Conservation (phyloP, 2,113 vertebrate genomes). For the Rostratula benghalensis region DNA sequence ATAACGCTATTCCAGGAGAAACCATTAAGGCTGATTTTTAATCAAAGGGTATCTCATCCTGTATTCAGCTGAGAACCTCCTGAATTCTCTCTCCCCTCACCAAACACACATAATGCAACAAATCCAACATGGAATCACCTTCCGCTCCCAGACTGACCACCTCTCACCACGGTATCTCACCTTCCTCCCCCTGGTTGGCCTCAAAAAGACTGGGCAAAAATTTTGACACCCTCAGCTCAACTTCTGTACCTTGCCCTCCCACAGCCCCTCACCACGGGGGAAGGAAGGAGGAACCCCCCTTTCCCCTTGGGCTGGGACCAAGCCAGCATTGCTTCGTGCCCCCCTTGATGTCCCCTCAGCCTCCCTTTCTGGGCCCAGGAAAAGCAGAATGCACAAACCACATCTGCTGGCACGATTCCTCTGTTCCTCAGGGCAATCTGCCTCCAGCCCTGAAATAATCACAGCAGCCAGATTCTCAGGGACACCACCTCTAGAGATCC, state of each 20-base stretch:
- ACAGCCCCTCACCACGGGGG: fast-evolving
- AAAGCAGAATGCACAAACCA: fast-evolving
- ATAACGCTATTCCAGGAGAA: background rate
- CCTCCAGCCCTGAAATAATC: fast-evolving
- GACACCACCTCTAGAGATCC: background rate
- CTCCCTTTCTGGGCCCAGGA: fast-evolving
- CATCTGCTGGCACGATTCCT: background rate
- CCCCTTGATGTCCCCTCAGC: background rate
- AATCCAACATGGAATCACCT: background rate
- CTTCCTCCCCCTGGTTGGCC: background rate
- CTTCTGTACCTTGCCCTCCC: background rate
- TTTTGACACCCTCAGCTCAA: background rate
- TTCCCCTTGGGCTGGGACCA: background rate
- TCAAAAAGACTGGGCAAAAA: background rate
- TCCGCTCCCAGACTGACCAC: background rate
- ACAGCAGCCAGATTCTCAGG: background rate
- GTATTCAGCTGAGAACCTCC: background rate
- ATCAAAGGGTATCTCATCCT: background rate
- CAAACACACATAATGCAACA: background rate
- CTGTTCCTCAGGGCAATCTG: background rate
- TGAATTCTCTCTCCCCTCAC: background rate
- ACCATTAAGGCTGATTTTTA: background rate
- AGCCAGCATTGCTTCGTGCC: background rate
- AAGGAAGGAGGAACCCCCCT: background rate
- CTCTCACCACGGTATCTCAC: background rate